Conservation (phyloP, 2,888 invertebrate genomes). For the Microplitis manilae region DNA sequence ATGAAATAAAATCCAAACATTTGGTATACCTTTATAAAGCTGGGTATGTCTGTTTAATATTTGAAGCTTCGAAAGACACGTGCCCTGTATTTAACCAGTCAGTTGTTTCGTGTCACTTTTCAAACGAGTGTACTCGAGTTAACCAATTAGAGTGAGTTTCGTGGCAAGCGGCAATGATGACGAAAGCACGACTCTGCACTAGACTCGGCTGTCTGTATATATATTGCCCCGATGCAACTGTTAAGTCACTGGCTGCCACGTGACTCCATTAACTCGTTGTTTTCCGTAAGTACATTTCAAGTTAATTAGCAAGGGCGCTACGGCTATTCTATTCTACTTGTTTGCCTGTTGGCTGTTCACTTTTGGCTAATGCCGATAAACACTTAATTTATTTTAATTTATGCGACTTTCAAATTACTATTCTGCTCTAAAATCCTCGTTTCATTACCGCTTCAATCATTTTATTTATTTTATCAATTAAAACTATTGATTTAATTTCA, state of each 20-base stretch:
- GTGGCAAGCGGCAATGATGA: constrained; percentile 48
- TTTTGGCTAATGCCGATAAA: constrained; percentile 8
- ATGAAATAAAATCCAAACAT: neutral
- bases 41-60: neutral
- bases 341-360: neutral
- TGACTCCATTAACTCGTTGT: constrained; percentile 41
- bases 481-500: too few relatives aligned
- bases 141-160: constrained; percentile 51
- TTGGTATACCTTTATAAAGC: neutral
- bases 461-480: too few relatives aligned
- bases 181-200: constrained; percentile 28
- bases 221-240: neutral
- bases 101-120: constrained; percentile 47
- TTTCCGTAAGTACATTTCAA: constrained; percentile 45
- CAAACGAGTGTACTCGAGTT: constrained; percentile 48
- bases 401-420: neutral
- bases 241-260: constrained; percentile 33
- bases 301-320: constrained; percentile 46
- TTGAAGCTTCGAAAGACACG: constrained; percentile 30
- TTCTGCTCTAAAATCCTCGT: too few relatives aligned
- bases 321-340: constrained; percentile 18
- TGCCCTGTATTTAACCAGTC: constrained; percentile 46
- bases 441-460: too few relatives aligned
- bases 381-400: neutral
- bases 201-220: neutral